Evolutionary conservation across 2,888 invertebrate genomes (phyloP).

Genomic region (Drosophila pseudotalamancana): DNA sequence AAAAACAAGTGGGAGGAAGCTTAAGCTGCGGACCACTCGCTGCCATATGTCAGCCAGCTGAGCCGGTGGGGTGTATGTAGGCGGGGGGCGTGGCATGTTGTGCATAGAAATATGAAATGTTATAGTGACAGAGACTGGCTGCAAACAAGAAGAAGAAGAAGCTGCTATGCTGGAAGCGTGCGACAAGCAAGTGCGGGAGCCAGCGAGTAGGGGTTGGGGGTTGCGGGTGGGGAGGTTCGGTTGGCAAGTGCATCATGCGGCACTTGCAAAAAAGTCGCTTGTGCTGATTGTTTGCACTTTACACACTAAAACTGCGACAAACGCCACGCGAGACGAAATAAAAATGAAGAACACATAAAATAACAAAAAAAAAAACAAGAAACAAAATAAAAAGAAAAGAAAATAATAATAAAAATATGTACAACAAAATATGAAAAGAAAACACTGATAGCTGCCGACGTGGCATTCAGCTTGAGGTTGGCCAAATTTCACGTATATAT

Average conservation of each 20-base stretch:
- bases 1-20: constrained; percentile 3
- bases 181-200: constrained; percentile 54
- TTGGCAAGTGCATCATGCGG: constrained; percentile 43
- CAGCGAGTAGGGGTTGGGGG: not conserved
- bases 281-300: constrained; percentile 78
- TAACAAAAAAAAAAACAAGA: constrained; percentile 11
- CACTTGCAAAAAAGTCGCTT: constrained; percentile 68
- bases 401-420: not conserved
- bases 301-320: constrained; percentile 68
- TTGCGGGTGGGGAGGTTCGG: not conserved
- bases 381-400: constrained; percentile 8
- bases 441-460: constrained; percentile 28
- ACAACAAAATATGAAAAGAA: not conserved
- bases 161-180: constrained; percentile 44
- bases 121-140: constrained; percentile 74
- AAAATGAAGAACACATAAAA: not conserved
- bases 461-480: constrained; percentile 3
- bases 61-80: not conserved
- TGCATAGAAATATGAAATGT: constrained; percentile 70
- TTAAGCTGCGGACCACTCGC: constrained; percentile 12
- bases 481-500: constrained; percentile 17
- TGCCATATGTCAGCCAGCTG: constrained; percentile 14
- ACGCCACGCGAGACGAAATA: constrained; percentile 33
- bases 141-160: constrained; percentile 21
- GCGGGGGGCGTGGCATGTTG: constrained; percentile 2